Base-by-base conservation (phyloP, 2,888 invertebrate genomes). In the Mythimna pallens region DNA sequence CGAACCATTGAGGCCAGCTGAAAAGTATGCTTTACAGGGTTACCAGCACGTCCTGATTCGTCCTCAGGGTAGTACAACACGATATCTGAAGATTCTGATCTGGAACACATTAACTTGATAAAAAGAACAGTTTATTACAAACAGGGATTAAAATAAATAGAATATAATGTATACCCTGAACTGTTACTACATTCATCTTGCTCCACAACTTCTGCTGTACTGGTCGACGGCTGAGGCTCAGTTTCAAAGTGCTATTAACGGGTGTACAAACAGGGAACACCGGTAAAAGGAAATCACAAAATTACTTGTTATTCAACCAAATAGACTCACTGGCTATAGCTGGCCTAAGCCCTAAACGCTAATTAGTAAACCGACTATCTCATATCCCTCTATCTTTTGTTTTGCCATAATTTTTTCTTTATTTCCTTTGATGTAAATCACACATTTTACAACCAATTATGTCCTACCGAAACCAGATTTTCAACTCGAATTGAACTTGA, bases 171-270 rank as follows among this genome's bases (percentile, higher is more conserved):
- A 14, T 52, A 71, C 71, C 50, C 30, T 40, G 20, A 10, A 30
- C 14, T 75, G 22, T 50, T 30, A 22, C 30, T 50, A 3, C 14
- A 17, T 10, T 71, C 65, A 30, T 65, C 65, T 30, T 40, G 65
- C 7, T 30, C 20, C 50, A 71, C 30, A 50, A 50, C 30, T 30
- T 75, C 75, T 6, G 75, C 65, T 30, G 71, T 50, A 47, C 71
- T 71, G 10, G 71, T 75, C 20, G 70, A 71, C 7, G 70, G 74
- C 36, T 71, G 71, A 50, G 74, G 74, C 36, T 71, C 71, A 47
- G 30, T 17, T 50, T 71, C 75, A 50, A 50, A 14, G 10, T 65
- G 71, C 40, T 71, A 65, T 57, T 17, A 22, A 36, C 34, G 22
- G 12, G 9, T 2, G 4, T 4, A 25, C 10, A 12, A 62, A 17